Evolutionary conservation across 2,888 invertebrate species (phyloP), one percentile per base, ranked within the genome.

Genomic region (Tubulanus polymorphus): DNA sequence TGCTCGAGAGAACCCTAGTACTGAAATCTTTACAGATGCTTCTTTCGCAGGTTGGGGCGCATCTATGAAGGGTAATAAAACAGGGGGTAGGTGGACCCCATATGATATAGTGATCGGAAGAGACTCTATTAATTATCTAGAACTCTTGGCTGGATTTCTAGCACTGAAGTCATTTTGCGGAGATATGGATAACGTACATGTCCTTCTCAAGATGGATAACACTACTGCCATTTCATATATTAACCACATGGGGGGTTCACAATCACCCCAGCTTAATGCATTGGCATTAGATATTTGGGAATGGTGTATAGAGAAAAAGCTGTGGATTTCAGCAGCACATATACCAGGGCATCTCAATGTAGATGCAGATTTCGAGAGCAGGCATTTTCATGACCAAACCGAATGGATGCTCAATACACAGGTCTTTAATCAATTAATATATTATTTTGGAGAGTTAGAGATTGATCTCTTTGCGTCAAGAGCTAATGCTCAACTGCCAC

Each of bases 161-260:
- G 32, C 32, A 1, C 26, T 51, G n/a, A 23, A 55, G 49, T 15
- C n/a, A 5, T 54, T 59, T 29, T 37, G 37, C 28, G 2, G 18
- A 25, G 12, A 35, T 30, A 12, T 50, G 10, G 25, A 3, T 6
- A 29, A 56, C 49, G 29, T 18, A 10, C 61, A 58, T 51, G 37
- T 61, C 2, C 32, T 51, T 28, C 6, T 57, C 6, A n/a, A 49
- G 15, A 45, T 53, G 27, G 61, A 61, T 41, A 56, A 58, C 27
- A 52, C 56, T 8, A 55, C 55, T n/a, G 56, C 61, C n/a, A 52
- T 61, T 12, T n/a, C n/a, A n/a, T n/a, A n/a, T n/a, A n/a, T n/a
- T n/a, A n/a, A n/a, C n/a, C n/a, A n/a, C n/a, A n/a, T 53, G 48
- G 59, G 59, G 29, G 50, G 58, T 29, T 45, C 29, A 45, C 26